Evolutionary conservation across 30 jellyfish, hydroid and myxozoan genomes (phyloP).

Genomic region (Pseudorhiza aurosa): DNA sequence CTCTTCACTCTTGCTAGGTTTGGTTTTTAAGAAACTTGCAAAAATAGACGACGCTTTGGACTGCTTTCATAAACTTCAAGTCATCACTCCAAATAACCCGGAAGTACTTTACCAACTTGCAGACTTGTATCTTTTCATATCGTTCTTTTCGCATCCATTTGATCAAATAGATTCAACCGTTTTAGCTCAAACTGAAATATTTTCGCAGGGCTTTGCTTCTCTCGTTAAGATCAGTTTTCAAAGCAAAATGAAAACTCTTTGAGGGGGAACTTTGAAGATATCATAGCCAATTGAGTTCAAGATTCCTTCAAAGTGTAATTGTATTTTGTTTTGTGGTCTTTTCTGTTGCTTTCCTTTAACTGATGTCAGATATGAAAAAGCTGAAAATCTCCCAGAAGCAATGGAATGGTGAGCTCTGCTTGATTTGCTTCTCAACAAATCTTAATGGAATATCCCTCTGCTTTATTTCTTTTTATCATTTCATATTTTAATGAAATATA

Average conservation of each 20-base stretch:
- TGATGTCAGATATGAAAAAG: conserved; percentile 74
- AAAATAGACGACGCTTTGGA: conserved; percentile 90
- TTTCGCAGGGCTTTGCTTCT: no score
- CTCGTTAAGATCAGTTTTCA: no score
- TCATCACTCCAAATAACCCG: conserved; percentile 81
- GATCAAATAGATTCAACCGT: no score
- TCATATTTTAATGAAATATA: no score
- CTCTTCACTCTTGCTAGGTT: conserved; percentile 55
- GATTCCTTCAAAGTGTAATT: background rate
- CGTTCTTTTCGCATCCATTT: no score
- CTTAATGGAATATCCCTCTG: no score
- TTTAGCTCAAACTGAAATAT: no score
- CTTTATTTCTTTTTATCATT: no score
- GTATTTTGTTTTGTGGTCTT: background rate
- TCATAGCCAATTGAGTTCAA: background rate
- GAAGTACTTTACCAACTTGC: conserved; percentile 93
- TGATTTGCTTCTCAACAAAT: no score
- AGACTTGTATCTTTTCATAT: conserved; percentile 79
- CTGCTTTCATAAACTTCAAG: conserved; percentile 93
- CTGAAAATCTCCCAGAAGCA: conserved; percentile 85
- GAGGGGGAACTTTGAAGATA: no score
- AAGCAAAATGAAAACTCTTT: no score
- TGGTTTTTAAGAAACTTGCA: conserved; percentile 76
- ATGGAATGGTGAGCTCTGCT: conserved; percentile 90
- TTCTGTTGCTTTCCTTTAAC: conserved; percentile 42